Percentiles rank a stretch among this genome's conserved stretches.
phyloP scores from a whole-genome alignment of 2,113 vertebrate genomes.

The Oreochromis tanganicae region DNA sequence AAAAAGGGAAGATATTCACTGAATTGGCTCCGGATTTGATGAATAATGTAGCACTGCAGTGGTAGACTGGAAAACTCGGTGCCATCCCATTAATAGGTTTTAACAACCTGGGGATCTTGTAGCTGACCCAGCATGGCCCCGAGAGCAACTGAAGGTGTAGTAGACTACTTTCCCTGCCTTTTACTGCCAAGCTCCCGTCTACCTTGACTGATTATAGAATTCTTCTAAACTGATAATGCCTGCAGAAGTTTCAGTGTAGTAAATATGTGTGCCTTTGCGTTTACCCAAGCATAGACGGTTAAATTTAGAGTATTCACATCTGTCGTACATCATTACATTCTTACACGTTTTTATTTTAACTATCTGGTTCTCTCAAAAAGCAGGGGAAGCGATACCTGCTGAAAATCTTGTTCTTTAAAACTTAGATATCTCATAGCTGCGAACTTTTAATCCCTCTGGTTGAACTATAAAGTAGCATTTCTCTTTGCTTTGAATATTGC shows the following conservation, averaged over 20 bases:
- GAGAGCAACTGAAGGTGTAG: constrained; percentile 34
- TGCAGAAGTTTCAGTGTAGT: background rate
- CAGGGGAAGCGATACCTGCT: background rate
- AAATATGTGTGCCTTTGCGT: background rate
- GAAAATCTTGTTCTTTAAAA: background rate
- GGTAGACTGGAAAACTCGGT: constrained; percentile 39
- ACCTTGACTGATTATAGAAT: constrained; percentile 26
- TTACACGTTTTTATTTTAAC: background rate
- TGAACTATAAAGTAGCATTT: background rate
- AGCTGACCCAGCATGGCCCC: constrained; percentile 55
- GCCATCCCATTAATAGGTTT: constrained; percentile 64
- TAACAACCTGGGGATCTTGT: constrained; percentile 63
- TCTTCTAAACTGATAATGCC: constrained; percentile 17
- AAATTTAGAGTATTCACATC: background rate
- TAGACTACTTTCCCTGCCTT: constrained; percentile 25
- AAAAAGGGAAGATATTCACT: constrained; percentile 30
- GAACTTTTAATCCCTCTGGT: background rate
- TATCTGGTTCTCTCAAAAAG: background rate
- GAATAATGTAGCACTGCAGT: constrained; percentile 65
- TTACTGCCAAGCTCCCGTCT: constrained; percentile 9
- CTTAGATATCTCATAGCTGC: background rate
- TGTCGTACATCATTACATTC: background rate
- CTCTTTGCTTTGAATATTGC: constrained; percentile 11
- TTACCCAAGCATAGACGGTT: background rate
- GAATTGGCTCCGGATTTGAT: constrained; percentile 48